Evolutionary conservation across 2,888 invertebrate species (phyloP).

Genomic region (Tethea ocularis): DNA sequence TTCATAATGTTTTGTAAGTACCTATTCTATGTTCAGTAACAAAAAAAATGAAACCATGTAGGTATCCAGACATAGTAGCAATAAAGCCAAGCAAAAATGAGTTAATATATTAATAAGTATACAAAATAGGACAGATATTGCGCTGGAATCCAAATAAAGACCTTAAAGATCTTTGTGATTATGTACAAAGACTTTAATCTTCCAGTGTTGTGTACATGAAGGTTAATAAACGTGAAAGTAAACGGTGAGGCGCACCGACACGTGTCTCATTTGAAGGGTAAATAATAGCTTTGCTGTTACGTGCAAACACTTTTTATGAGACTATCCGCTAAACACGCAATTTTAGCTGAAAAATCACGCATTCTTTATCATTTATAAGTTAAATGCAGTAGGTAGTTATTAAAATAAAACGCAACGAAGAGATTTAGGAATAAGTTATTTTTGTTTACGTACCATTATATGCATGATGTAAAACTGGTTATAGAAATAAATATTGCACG

Average conservation of each 20-base stretch:
- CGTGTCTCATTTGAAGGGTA: constrained; percentile 56
- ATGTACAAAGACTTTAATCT: neutral
- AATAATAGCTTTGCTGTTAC: constrained; percentile 56
- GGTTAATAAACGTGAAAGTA: constrained; percentile 40
- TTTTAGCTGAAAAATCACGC: constrained; percentile 13
- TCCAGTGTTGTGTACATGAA: neutral
- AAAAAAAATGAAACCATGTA: too few species aligned
- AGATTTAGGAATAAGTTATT: too few species aligned
- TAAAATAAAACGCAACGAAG: too few species aligned
- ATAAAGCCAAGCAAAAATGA: neutral
- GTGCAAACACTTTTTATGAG: constrained; percentile 54
- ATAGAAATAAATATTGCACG: too few species aligned
- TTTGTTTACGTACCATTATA: too few species aligned
- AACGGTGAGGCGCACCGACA: constrained; percentile 16
- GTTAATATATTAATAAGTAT: neutral
- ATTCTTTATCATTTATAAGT: neutral
- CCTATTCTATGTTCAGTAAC: too few species aligned
- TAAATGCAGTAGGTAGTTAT: too few species aligned
- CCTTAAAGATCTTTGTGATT: neutral
- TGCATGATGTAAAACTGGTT: too few species aligned
- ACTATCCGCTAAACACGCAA: constrained; percentile 21
- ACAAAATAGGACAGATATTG: neutral
- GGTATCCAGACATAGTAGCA: too few species aligned
- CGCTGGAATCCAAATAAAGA: neutral
- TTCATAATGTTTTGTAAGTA: too few species aligned